Conservation (phyloP, 2,888 invertebrate species). For the Macrosiphum euphorbiae region DNA sequence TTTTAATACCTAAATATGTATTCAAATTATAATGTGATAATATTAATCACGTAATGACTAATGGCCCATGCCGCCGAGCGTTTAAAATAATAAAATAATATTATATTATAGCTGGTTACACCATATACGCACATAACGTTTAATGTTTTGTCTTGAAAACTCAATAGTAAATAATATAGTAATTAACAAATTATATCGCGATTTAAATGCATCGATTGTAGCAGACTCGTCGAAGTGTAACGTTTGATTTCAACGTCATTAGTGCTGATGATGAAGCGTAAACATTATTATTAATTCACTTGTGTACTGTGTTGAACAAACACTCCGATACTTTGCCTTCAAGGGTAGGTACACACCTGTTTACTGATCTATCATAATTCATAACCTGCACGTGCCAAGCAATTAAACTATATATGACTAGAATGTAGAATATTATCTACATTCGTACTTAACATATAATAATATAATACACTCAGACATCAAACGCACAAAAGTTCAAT, state of each 20-base stretch:
- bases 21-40: not conserved
- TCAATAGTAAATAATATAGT: not conserved
- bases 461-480: not conserved
- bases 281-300: constrained; percentile 13
- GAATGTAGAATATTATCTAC: not conserved
- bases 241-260: constrained; percentile 1
- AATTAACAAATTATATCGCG: not conserved
- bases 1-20: too few species aligned
- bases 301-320: not conserved
- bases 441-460: not conserved
- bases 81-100: not conserved
- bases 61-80: not conserved
- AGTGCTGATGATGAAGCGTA: constrained; percentile 20
- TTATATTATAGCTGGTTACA: not conserved
- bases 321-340: not conserved
- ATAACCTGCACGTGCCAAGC: not conserved
- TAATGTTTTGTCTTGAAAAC: not conserved
- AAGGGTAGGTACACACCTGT: not conserved
- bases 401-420: not conserved
- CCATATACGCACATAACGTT: not conserved
- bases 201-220: not conserved
- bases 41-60: not conserved
- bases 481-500: not conserved
- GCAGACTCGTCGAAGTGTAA: not conserved
- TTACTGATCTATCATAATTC: not conserved